These are phyloP conservation scores for Illadopsis cleaveri DNA, from an alignment of 2,113 vertebrate species.

Conservation along the genomic window DNA sequence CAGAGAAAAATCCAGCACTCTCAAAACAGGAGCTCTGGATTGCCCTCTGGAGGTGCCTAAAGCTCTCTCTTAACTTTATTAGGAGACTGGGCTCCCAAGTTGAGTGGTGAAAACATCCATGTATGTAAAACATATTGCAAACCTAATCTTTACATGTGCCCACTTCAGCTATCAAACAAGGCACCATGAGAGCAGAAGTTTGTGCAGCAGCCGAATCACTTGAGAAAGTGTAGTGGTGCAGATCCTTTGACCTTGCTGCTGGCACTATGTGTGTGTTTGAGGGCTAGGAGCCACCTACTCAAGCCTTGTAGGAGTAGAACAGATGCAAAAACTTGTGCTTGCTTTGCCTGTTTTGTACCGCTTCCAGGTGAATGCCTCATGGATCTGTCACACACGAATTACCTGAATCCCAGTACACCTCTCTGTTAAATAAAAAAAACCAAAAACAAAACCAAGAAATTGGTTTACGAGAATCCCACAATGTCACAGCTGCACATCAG, in stretches of 20 bases:
- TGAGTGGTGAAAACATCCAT: not conserved
- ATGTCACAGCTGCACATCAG: fast-evolving
- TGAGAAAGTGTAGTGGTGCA: not conserved
- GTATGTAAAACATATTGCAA: not conserved
- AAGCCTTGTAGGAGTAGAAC: not conserved
- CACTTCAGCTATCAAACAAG: not conserved
- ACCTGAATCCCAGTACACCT: not conserved
- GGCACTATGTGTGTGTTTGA: not conserved
- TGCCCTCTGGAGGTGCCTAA: conserved; percentile 20
- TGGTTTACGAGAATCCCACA: not conserved
- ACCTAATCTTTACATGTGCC: not conserved
- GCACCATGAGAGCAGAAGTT: not conserved
- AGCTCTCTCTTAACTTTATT: not conserved
- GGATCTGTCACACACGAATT: fast-evolving
- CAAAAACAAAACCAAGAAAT: not conserved
- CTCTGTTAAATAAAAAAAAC: not conserved
- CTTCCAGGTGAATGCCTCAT: not conserved
- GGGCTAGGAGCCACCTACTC: not conserved
- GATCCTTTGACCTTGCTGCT: not conserved
- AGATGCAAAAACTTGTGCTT: not conserved
- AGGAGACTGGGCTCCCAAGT: not conserved
- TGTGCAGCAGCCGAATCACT: not conserved
- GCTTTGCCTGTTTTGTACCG: not conserved
- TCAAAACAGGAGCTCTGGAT: not conserved
- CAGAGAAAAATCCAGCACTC: not conserved